Evolutionary conservation across 2,888 invertebrate genomes (phyloP), one percentile per base, ranked within the genome.

Genomic region (Eupeodes latifasciatus): DNA sequence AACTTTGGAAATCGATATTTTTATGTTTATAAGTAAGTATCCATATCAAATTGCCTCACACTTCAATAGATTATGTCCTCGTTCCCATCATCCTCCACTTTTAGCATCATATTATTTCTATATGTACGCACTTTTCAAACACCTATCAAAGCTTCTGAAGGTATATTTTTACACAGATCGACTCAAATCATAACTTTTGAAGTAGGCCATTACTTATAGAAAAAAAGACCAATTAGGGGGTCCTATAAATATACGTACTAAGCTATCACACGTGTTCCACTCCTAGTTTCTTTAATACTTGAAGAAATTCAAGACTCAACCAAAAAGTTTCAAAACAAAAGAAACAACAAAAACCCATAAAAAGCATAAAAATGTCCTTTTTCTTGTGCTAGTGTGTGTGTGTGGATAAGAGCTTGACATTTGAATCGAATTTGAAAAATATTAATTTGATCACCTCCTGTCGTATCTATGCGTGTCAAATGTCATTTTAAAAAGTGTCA

Each of bases 381-480:
- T 2, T 27, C 27, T 27, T 3, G 27, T 27, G 27, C 27, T 2
- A 27, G 27, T 27, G 3, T 3, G 27, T 27, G 27, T 27, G 27
- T 27, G 44, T 47, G 16, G 57, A 49, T 59, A 64, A 40, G 16
- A 62, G 16, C 6, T 62, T 67, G 67, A 61, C 66, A 78, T 59
- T 78, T 72, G 53, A 74, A 57, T 67, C 19, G 66, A 53, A 77
- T 71, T 66, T 49, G 44, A 64, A 72, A 78, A 78, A 80, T 62
- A 79, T 79, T 69, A 80, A 84, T 84, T 84, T 69, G 79, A 80
- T 84, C 61, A 74, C 61, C 74, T 62, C 49, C 55, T 79, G 83
- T 69, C 66, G 67, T 67, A 27, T 27, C 27, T 27, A 61, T 84
- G 40, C 49, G 69, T 67, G 79, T 75, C 84, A 69, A 84, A 79